Percentiles rank a stretch among this genome's conserved stretches.
Evolutionary conservation across 2,797 vertebrate genomes (phyloP).

Genomic region (Acipenser oxyrinchus): DNA sequence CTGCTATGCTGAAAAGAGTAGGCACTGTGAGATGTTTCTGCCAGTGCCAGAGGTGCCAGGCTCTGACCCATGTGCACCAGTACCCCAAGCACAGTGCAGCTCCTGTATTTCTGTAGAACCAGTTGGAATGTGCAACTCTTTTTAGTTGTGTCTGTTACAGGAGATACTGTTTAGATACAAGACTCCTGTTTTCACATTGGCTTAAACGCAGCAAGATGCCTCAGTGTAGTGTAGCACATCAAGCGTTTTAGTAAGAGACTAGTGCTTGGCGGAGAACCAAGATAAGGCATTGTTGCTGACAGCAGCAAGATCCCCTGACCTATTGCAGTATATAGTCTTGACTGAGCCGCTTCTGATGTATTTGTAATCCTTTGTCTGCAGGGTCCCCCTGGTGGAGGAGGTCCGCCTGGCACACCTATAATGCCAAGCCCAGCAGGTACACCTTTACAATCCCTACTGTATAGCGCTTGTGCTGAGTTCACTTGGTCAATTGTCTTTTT

Average conservation of each 20-base stretch:
- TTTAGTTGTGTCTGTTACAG: too few relatives aligned
- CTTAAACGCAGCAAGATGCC: constrained; percentile 17
- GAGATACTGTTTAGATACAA: too few relatives aligned
- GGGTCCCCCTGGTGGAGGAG: constrained; percentile 94
- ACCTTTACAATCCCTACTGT: not conserved
- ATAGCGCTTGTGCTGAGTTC: constrained; percentile 3
- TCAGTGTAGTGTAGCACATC: constrained; percentile 2
- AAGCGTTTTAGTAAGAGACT: constrained; percentile 10
- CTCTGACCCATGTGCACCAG: too few relatives aligned
- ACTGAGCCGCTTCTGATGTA: not conserved
- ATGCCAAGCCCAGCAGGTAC: constrained; percentile 97
- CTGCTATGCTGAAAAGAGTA: too few relatives aligned
- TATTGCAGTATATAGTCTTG: constrained; percentile 5
- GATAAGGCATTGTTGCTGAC: constrained; percentile 12
- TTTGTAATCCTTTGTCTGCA: constrained; percentile 40
- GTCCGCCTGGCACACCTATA: constrained; percentile 95
- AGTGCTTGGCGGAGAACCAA: constrained; percentile 15
- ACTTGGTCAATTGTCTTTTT: constrained; percentile 2
- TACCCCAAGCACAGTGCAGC: too few relatives aligned
- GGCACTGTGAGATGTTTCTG: too few relatives aligned
- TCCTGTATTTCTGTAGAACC: too few relatives aligned
- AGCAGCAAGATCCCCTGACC: constrained; percentile 5
- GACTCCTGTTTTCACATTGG: not conserved
- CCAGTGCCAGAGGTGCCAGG: too few relatives aligned
- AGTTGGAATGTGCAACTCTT: too few relatives aligned